Percentiles rank a stretch among this genome's conserved stretches.
Conservation (phyloP, 2,797 vertebrate species). For the Semotilus atromaculatus region DNA sequence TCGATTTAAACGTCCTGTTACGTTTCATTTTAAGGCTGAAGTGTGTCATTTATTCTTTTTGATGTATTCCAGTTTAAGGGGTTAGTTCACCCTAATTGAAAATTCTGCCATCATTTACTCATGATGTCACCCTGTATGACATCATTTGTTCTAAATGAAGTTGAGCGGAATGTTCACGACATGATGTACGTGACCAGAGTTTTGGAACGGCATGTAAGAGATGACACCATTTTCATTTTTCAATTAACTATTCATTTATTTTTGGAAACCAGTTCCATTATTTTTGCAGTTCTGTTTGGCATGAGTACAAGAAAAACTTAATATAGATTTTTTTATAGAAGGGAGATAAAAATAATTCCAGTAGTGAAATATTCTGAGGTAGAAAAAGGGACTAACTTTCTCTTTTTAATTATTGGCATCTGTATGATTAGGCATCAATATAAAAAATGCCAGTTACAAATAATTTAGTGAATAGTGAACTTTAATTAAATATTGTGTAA, state of each 20-base stretch:
- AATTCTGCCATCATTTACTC: not conserved
- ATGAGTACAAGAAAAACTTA: not conserved
- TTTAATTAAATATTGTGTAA: not conserved
- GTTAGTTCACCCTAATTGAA: not conserved
- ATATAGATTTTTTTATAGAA: not conserved
- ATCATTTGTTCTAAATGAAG: not conserved
- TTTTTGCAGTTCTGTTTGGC: no score
- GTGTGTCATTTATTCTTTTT: not conserved
- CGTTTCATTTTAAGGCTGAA: constrained; percentile 4
- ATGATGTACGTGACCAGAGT: not conserved
- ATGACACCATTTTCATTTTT: not conserved
- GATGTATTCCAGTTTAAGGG: not conserved
- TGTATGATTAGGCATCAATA: not conserved
- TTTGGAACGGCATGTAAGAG: not conserved
- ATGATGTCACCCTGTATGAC: not conserved
- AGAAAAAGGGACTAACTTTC: no score
- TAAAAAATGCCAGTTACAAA: not conserved
- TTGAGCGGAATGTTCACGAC: not conserved
- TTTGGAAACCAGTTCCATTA: not conserved
- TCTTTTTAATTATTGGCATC: not conserved
- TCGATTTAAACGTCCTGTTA: not conserved
- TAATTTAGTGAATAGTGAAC: not conserved
- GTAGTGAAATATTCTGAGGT: not conserved
- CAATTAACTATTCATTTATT: not conserved
- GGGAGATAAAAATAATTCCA: not conserved